Evolutionary conservation across 2,888 invertebrate species (phyloP).

Genomic region (Eledone cirrhosa): DNA sequence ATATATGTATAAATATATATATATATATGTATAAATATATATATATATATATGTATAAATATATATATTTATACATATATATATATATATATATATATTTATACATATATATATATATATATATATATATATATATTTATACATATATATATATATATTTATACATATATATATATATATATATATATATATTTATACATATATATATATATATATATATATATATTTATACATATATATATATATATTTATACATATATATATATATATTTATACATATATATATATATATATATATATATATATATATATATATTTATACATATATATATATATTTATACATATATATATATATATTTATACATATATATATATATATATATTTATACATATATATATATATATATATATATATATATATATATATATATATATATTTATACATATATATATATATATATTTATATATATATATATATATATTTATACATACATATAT

Average conservation of each 20-base stretch:
- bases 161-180: neutral
- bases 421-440: neutral
- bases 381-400: neutral
- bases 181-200: neutral
- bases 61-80: neutral
- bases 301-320: neutral
- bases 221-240: neutral
- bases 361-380: neutral
- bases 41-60: neutral
- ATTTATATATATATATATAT: neutral
- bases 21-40: neutral
- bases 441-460: neutral
- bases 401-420: slow-evolving; percentile 2
- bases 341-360: neutral
- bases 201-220: neutral
- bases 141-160: neutral
- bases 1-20: neutral
- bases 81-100: neutral
- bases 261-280: neutral
- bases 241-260: neutral
- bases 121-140: neutral
- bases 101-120: neutral
- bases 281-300: neutral
- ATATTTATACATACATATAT: neutral
- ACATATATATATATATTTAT: neutral